These are phyloP conservation scores for Leptobrachium leishanense DNA, from an alignment of 2,113 vertebrate species.

Conservation along the genomic window DNA sequence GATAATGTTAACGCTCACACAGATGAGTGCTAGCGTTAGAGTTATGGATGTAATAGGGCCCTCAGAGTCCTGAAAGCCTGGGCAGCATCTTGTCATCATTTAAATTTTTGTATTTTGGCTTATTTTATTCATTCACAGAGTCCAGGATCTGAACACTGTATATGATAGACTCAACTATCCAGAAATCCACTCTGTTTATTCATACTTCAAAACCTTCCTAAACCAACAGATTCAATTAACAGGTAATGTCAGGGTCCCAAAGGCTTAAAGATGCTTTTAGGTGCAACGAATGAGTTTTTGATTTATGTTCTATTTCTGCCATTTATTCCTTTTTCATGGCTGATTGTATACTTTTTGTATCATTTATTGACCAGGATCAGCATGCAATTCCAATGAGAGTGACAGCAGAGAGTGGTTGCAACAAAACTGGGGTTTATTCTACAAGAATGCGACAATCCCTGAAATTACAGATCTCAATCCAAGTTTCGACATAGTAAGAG, in stretches of 20 bases:
- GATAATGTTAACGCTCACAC: no score
- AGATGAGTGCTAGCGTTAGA: no score
- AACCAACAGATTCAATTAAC: neutral
- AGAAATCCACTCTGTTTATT: conserved; percentile 2
- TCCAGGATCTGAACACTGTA: conserved; percentile 17
- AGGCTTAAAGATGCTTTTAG: no score
- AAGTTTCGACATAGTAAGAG: conserved; percentile 32
- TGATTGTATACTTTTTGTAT: neutral
- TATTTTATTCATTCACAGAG: conserved; percentile 10
- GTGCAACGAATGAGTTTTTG: no score
- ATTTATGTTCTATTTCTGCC: no score
- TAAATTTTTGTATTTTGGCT: neutral
- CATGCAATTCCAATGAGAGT: neutral
- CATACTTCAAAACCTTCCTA: conserved; percentile 9
- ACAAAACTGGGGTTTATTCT: conserved; percentile 25
- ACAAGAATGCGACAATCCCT: neutral
- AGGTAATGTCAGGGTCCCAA: conserved; percentile 1
- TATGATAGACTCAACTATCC: conserved; percentile 2
- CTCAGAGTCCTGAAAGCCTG: no score
- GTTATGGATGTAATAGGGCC: no score
- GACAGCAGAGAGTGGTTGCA: conserved; percentile 18
- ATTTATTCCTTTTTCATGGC: neutral
- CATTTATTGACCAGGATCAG: neutral
- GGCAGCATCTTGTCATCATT: neutral
- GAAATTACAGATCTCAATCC: conserved; percentile 26